phyloP scores from a whole-genome alignment of 2,797 vertebrate species.

The Iguana delicatissima region DNA sequence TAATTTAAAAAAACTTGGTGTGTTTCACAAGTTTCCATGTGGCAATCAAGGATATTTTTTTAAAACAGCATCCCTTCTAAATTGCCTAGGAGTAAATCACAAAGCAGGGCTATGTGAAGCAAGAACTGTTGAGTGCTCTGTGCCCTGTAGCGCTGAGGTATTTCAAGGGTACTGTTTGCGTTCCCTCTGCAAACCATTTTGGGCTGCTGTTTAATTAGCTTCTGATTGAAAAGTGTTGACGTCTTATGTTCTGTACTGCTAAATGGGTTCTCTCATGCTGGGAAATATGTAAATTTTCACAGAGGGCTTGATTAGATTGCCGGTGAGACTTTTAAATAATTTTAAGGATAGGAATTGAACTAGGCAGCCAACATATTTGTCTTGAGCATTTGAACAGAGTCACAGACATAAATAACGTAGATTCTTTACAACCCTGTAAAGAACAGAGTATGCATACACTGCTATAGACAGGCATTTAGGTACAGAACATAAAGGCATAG shows the following conservation, averaged over 20 bases:
- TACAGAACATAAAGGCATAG: neutral
- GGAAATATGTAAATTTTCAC: conserved; percentile 73
- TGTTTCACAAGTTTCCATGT: conserved; percentile 61
- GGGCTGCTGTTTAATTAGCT: conserved; percentile 76
- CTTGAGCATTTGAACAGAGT: conserved; percentile 66
- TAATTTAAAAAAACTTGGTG: conserved; percentile 41
- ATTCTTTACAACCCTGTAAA: conserved; percentile 44
- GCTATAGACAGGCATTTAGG: neutral
- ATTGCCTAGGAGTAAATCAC: conserved; percentile 64
- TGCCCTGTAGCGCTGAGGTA: conserved; percentile 50
- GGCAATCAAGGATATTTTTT: conserved; percentile 52
- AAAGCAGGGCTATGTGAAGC: conserved; percentile 59
- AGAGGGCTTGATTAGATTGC: conserved; percentile 65
- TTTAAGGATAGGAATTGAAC: conserved; percentile 72
- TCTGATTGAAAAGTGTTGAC: conserved; percentile 76
- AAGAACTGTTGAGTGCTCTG: conserved; percentile 22
- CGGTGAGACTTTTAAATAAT: conserved; percentile 67
- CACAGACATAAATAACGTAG: conserved; percentile 64
- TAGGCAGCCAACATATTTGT: conserved; percentile 63
- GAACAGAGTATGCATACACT: conserved; percentile 37
- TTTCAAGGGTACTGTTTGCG: conserved; percentile 41
- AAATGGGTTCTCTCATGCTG: conserved; percentile 73
- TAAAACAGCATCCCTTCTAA: conserved; percentile 55
- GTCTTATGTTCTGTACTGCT: conserved; percentile 61
- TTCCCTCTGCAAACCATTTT: conserved; percentile 58